These are phyloP conservation scores for Acrocephalus kingi DNA, from an alignment of 2,113 vertebrate species.

Conservation along the genomic window DNA sequence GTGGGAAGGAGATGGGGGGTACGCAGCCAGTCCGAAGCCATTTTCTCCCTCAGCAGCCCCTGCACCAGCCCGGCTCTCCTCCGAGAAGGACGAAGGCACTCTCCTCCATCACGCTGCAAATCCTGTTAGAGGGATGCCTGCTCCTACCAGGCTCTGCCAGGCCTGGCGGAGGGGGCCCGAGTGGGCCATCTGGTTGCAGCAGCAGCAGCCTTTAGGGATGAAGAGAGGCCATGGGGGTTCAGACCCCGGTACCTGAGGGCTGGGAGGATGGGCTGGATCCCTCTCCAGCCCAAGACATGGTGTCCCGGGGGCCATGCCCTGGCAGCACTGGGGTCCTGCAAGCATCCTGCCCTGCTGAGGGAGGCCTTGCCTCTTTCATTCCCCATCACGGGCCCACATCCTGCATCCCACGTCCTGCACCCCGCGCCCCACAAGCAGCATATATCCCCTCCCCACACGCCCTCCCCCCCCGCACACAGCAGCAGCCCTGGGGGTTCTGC, in stretches of 20 bases:
- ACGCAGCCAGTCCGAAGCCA: neutral
- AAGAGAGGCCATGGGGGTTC: neutral
- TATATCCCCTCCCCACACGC: accelerated
- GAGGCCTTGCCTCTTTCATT: neutral
- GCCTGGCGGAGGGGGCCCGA: neutral
- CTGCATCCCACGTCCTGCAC: neutral
- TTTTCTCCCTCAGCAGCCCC: slow-evolving; percentile 24
- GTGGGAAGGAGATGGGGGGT: neutral
- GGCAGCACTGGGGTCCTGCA: neutral
- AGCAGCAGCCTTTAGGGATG: neutral
- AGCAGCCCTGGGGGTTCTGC: neutral
- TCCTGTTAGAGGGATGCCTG: slow-evolving; percentile 47
- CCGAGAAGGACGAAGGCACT: neutral
- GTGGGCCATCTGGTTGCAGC: slow-evolving; percentile 23
- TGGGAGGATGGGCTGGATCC: neutral
- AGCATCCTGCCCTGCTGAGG: neutral
- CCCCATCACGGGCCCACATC: neutral
- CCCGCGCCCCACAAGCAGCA: neutral
- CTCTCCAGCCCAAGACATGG: neutral
- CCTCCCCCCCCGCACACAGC: accelerated
- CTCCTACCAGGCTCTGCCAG: neutral
- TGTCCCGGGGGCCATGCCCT: neutral
- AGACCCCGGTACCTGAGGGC: neutral
- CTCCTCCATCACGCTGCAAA: slow-evolving; percentile 42
- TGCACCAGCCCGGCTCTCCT: neutral